Percentiles rank a stretch among this genome's conserved stretches.
Conservation (phyloP, 1,140 invertebrate species). For the Drosophila serrata region DNA sequence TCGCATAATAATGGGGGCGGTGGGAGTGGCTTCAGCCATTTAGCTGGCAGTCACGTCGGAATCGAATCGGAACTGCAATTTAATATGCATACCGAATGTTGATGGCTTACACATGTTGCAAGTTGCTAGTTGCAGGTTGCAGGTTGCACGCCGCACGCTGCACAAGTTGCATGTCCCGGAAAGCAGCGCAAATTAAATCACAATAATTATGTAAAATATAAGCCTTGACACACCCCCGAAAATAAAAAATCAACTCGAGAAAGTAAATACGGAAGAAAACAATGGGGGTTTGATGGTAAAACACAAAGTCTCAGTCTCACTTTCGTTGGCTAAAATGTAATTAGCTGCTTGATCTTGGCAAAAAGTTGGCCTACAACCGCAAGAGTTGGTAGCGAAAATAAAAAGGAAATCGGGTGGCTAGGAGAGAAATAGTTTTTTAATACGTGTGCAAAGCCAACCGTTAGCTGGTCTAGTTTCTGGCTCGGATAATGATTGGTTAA, state of each 20-base stretch:
- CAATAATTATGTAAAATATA: constrained; percentile 75
- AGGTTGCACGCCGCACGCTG: neutral
- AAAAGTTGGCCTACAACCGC: constrained; percentile 22
- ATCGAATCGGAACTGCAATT: constrained; percentile 51
- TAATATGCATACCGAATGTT: constrained; percentile 36
- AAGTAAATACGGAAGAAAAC: constrained; percentile 58
- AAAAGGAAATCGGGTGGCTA: constrained; percentile 23
- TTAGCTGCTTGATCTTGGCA: constrained; percentile 9
- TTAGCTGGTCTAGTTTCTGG: constrained; percentile 71
- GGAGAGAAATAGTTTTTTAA: constrained; percentile 33
- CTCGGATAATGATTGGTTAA: constrained; percentile 48
- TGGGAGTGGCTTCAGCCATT: constrained; percentile 27
- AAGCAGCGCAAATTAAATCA: constrained; percentile 63
- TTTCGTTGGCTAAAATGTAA: constrained; percentile 26
- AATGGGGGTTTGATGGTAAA: constrained; percentile 1
- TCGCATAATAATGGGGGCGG: constrained; percentile 57
- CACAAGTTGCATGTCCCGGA: constrained; percentile 32
- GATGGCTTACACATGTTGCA: constrained; percentile 52
- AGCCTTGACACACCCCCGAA: constrained; percentile 61
- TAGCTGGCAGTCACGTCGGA: constrained; percentile 49
- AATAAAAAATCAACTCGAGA: neutral
- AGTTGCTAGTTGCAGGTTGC: constrained; percentile 18
- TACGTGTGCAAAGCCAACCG: constrained; percentile 38
- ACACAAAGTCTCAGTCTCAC: constrained; percentile 1
- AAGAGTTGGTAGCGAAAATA: neutral